A percentile compares a stretch with the other conserved stretches of the same genome.
Conservation (phyloP, 2,113 vertebrate genomes). For the Limanda limanda region DNA sequence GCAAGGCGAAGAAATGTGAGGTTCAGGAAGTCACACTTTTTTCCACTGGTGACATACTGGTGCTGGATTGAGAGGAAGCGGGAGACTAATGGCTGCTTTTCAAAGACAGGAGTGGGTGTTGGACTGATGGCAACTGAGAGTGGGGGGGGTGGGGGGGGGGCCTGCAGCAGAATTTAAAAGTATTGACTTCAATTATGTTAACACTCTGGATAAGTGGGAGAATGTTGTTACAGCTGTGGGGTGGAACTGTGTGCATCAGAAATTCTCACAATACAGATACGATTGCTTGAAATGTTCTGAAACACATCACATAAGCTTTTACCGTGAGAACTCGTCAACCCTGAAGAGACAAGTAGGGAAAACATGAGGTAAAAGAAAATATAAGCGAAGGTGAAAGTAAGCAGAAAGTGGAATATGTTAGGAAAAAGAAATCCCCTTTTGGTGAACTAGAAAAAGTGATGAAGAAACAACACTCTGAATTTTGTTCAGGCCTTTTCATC, state of each 20-base stretch:
- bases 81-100: constrained; percentile 37
- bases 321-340: not conserved
- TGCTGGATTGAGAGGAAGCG: constrained; percentile 15
- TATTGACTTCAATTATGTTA: constrained; percentile 4
- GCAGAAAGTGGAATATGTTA: not conserved
- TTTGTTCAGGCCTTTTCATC: not conserved
- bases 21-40: constrained; percentile 68
- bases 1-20: constrained; percentile 71
- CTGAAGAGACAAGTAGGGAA: constrained; percentile 19
- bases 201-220: constrained; percentile 9
- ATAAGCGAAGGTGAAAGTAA: not conserved
- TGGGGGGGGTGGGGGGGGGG: not conserved
- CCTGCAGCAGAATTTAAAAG: constrained; percentile 8
- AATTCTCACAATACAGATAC: not conserved
- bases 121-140: constrained; percentile 9
- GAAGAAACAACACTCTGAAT: not conserved
- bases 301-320: not conserved
- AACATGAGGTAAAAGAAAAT: constrained; percentile 11
- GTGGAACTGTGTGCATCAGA: not conserved
- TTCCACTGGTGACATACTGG: constrained; percentile 52
- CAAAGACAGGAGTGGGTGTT: constrained; percentile 26
- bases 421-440: not conserved
- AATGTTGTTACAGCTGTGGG: constrained; percentile 7
- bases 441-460: not conserved
- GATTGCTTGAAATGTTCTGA: not conserved